Evolutionary conservation across 2,797 vertebrate genomes (phyloP).

Genomic region (Acipenser oxyrinchus): DNA sequence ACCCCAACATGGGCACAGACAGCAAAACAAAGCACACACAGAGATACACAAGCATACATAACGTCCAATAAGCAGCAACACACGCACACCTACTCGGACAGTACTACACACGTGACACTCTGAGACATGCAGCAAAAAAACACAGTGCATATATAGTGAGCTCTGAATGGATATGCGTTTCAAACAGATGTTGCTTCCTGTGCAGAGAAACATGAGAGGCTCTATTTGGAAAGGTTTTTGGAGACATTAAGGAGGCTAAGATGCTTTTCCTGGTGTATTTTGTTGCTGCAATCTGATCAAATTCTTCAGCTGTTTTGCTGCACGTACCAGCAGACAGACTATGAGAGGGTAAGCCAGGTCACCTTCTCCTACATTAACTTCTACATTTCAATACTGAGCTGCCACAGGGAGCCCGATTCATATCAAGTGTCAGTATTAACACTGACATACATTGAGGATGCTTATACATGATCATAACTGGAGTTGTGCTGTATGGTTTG

Average conservation of each 20-base stretch:
- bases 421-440: too few relatives aligned
- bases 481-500: too few relatives aligned
- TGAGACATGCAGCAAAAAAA: constrained; percentile 27
- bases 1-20: too few relatives aligned
- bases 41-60: constrained; percentile 18
- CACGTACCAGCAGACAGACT: constrained; percentile 6
- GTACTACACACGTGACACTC: constrained; percentile 20
- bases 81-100: constrained; percentile 25
- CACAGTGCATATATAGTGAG: constrained; percentile 16
- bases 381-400: too few relatives aligned
- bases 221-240: constrained; percentile 22
- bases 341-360: too few relatives aligned
- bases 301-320: constrained; percentile 10
- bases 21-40: too few relatives aligned
- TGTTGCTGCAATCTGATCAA: constrained; percentile 9
- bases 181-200: constrained; percentile 34
- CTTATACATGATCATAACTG: too few relatives aligned
- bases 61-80: constrained; percentile 16
- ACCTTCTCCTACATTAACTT: too few relatives aligned
- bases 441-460: too few relatives aligned
- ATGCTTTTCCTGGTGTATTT: constrained; percentile 7
- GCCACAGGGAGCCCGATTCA: too few relatives aligned
- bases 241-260: constrained; percentile 30
- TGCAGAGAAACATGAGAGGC: constrained; percentile 25
- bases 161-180: constrained; percentile 28